Base-by-base conservation (phyloP, 2,797 vertebrate species). In the Microctenopoma stevenorrisi region DNA sequence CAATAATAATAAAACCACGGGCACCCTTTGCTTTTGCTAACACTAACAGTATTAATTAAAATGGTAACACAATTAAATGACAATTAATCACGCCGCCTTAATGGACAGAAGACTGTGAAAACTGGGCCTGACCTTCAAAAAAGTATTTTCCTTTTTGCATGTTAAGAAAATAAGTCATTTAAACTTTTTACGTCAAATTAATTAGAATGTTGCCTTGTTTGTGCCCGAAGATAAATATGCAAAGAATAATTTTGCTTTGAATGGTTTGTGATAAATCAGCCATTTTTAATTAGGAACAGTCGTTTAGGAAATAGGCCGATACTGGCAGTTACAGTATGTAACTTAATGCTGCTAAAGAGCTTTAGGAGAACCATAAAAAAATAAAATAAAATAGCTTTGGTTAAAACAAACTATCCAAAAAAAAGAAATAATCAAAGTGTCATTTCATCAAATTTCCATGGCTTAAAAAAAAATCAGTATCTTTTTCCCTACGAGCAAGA, bases 41-140 rank as follows among this genome's bases (percentile, higher is more conserved):
- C 70, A 78, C 85, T 88, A 90, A 88, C 84, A 82, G 81, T 78
- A 86, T 91, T 92, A 91, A 93, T 93, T 93, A 88, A 91, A 92
- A 91, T 84, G 83, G 78, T 86, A 84, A 83, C 87, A 81, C 90
- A 88, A 92, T 94, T 93, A 93, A 92, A 93, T 91, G 91, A 86
- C 82, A 91, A 92, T 93, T 93, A 93, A 89, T 88, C 86, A 81
- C 86, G 76, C 79, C 84, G 76, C 78, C 22, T 2, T 89, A 91
- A 89, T 88, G 86, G 86, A 89, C 73, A 64, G 75, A 82, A 90
- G 89, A 84, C 83, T 72, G 51, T 68, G 72, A 85, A 91, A 90
- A 66, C 42, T 52, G 60, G n/a, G 28, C 22, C 81, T 91, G 90
- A 93, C 92, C 92, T 94, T 91, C 89, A 92, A 76, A 90, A 83